phyloP scores from a whole-genome alignment of 2,113 vertebrate genomes.

The Felis chaus region DNA sequence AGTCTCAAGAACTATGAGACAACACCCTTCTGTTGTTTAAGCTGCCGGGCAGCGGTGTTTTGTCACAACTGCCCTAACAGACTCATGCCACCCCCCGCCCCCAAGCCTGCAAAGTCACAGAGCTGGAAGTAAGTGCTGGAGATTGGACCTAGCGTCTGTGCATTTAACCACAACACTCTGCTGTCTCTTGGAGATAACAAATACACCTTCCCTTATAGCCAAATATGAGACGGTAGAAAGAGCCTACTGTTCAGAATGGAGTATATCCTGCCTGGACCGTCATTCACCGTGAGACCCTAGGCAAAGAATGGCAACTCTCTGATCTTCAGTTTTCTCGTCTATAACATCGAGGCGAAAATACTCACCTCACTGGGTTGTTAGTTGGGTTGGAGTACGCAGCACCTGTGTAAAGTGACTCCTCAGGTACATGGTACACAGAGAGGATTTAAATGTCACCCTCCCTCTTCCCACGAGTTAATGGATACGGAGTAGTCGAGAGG shows the following conservation, averaged over 20 bases:
- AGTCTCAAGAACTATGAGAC: background rate
- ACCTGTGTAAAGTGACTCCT: background rate
- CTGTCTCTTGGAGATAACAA: background rate
- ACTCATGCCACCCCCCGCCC: too few species aligned
- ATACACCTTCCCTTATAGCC: background rate
- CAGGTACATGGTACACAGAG: background rate
- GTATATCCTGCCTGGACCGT: fast-evolving
- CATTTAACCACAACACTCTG: background rate
- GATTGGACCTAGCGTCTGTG: background rate
- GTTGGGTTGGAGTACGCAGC: background rate
- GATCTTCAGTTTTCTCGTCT: background rate
- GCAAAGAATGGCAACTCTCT: background rate
- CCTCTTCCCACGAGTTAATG: background rate
- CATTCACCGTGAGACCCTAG: background rate
- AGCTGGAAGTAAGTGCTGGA: background rate
- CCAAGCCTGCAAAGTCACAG: background rate
- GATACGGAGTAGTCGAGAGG: too few species aligned
- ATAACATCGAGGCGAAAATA: background rate
- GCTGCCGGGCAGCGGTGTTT: background rate
- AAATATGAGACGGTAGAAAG: background rate
- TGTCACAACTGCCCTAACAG: background rate
- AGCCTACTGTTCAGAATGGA: background rate
- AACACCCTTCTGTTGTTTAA: background rate
- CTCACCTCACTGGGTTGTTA: background rate
- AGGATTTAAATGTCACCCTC: background rate